Conservation (phyloP, 2,888 invertebrate genomes). For the Beris chalybata region DNA sequence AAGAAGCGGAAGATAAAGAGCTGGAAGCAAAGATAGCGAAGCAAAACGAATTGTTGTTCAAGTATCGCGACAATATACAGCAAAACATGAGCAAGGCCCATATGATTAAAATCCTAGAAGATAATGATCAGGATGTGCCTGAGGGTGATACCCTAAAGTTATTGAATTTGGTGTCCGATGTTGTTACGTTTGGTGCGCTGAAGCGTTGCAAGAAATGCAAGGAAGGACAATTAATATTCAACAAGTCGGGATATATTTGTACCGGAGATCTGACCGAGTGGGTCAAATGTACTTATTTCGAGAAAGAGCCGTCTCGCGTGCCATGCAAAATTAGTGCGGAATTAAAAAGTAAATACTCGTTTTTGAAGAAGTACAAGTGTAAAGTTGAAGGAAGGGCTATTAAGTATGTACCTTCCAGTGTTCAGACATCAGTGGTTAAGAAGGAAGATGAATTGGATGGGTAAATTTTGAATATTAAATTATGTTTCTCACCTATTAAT, state of each 20-base stretch:
- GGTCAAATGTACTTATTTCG: slow-evolving; percentile 79
- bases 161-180: slow-evolving; percentile 77
- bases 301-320: slow-evolving; percentile 71
- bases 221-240: slow-evolving; percentile 69
- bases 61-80: slow-evolving; percentile 66
- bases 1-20: slow-evolving; percentile 61
- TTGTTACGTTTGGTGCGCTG: slow-evolving; percentile 85
- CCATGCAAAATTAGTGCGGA: slow-evolving; percentile 70
- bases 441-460: slow-evolving; percentile 58
- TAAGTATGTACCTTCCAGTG: slow-evolving; percentile 59
- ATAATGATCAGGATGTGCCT: slow-evolving; percentile 73
- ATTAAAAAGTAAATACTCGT: slow-evolving; percentile 60
- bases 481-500: background rate
- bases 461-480: slow-evolving; percentile 41
- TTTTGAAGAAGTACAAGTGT: slow-evolving; percentile 64
- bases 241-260: slow-evolving; percentile 81
- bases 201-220: slow-evolving; percentile 78
- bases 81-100: slow-evolving; percentile 63
- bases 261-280: slow-evolving; percentile 74
- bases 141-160: slow-evolving; percentile 63
- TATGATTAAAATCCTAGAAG: slow-evolving; percentile 65
- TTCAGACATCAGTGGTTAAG: slow-evolving; percentile 54
- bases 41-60: slow-evolving; percentile 57
- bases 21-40: slow-evolving; percentile 59
- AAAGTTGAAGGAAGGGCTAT: slow-evolving; percentile 63